Percentiles rank a stretch among this genome's conserved stretches.
Conservation (phyloP, 2,888 invertebrate species). For the Diachrysia chrysitis region DNA sequence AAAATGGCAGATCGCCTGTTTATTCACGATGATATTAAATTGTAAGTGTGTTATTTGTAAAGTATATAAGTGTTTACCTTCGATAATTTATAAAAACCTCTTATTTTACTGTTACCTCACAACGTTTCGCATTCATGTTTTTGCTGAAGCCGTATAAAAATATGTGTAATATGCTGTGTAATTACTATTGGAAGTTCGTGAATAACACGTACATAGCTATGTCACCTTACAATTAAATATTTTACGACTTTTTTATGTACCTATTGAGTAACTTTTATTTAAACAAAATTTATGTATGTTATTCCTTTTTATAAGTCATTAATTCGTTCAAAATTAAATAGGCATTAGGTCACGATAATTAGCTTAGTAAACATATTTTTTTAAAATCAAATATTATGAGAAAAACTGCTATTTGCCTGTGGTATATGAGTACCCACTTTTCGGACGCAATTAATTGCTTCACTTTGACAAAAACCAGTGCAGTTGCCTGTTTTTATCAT, state of each 20-base stretch:
- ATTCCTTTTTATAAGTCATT: not conserved
- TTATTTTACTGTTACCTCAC: constrained; percentile 8
- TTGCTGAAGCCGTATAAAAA: constrained; percentile 64
- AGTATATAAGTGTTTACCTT: not conserved
- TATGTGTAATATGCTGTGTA: constrained; percentile 16
- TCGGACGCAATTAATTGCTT: too few relatives aligned
- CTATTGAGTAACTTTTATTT: not conserved
- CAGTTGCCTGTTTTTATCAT: not conserved
- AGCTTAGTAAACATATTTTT: too few relatives aligned
- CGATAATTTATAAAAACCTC: not conserved
- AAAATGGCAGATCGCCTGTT: constrained; percentile 90
- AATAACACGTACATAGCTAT: not conserved
- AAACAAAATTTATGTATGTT: not conserved
- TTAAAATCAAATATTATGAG: too few relatives aligned
- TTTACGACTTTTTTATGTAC: constrained; percentile 13
- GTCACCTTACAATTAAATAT: not conserved
- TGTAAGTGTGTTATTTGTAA: constrained; percentile 87
- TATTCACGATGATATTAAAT: constrained; percentile 93
- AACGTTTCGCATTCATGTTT: constrained; percentile 53
- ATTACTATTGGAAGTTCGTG: constrained; percentile 3
- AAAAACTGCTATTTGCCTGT: too few relatives aligned
- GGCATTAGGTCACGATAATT: constrained; percentile 44
- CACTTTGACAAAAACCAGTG: too few relatives aligned
- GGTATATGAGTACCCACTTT: not conserved
- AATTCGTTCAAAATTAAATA: constrained; percentile 8